A percentile compares a stretch with the other conserved stretches of the same genome.
These are phyloP conservation scores for Doryteuthis pealeii DNA, from an alignment of 1,140 invertebrate species.

Conservation along the genomic window DNA sequence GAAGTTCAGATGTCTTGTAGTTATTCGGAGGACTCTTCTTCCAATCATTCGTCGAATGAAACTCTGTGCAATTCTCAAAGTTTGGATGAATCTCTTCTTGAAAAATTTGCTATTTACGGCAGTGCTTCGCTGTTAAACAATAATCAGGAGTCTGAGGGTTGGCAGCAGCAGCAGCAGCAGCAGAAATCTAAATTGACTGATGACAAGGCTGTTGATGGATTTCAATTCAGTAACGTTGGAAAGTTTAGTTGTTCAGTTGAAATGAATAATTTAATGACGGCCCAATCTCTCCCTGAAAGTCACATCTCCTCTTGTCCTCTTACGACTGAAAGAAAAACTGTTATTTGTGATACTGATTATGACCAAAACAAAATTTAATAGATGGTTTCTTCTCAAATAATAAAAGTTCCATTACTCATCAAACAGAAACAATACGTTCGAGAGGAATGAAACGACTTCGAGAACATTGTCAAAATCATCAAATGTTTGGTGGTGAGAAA, in stretches of 20 bases:
- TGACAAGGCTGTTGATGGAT: neutral
- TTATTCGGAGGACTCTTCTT: conserved; percentile 1
- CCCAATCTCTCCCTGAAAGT: neutral
- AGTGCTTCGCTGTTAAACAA: neutral
- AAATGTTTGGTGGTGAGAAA: conserved; percentile 1
- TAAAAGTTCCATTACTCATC: neutral
- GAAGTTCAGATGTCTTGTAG: neutral
- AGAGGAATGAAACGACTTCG: conserved; percentile 5
- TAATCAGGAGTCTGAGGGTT: neutral
- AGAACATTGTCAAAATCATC: conserved; percentile 7
- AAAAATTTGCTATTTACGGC: neutral
- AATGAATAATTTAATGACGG: too few relatives aligned
- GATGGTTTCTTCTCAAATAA: neutral
- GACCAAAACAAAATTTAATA: neutral
- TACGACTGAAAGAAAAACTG: neutral
- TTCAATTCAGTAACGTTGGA: neutral
- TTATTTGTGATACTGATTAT: neutral
- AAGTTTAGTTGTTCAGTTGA: neutral
- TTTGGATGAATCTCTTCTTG: neutral
- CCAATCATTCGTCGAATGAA: neutral
- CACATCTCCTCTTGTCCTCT: neutral
- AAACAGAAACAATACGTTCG: neutral
- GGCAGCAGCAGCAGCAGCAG: neutral
- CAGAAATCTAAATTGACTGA: neutral
- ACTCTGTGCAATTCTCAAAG: neutral